These are phyloP conservation scores for Drosophila meridionalis DNA, from an alignment of 2,888 invertebrate genomes.

Conservation along the genomic window DNA sequence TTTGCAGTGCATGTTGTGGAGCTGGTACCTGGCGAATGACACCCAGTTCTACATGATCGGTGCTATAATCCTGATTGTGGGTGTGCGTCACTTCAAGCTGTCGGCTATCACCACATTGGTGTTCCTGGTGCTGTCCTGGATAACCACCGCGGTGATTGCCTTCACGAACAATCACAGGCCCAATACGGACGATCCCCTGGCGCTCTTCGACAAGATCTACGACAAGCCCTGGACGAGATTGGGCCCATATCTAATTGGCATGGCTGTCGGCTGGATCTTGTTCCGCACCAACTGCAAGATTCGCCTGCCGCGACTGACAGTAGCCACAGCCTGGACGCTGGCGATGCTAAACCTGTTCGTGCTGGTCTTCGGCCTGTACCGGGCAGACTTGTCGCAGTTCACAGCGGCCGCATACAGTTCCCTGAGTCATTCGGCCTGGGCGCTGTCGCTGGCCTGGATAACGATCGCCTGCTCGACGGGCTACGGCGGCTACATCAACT, in stretches of 20 bases:
- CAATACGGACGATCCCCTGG: constrained; percentile 91
- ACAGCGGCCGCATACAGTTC: constrained; percentile 92
- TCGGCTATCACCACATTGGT: constrained; percentile 88
- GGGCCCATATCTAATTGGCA: constrained; percentile 93
- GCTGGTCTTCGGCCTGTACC: constrained; percentile 92
- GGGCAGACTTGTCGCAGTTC: constrained; percentile 88
- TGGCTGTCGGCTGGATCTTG: constrained; percentile 93
- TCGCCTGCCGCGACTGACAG: constrained; percentile 89
- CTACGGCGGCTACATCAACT: constrained; percentile 92
- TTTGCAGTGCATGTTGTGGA: constrained; percentile 94
- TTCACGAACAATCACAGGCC: constrained; percentile 92
- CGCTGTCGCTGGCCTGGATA: constrained; percentile 92
- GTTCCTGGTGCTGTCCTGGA: constrained; percentile 91
- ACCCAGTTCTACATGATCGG: constrained; percentile 94
- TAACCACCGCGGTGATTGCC: constrained; percentile 92
- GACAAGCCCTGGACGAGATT: constrained; percentile 95
- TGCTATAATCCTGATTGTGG: constrained; percentile 91
- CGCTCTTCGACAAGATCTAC: constrained; percentile 94
- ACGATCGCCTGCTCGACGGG: constrained; percentile 94
- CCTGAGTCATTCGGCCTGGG: constrained; percentile 93
- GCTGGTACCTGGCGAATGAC: constrained; percentile 95
- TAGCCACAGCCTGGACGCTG: constrained; percentile 89
- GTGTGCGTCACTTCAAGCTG: constrained; percentile 91
- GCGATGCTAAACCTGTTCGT: constrained; percentile 89
- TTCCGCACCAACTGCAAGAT: constrained; percentile 93